Evolutionary conservation across 1,140 invertebrate genomes (phyloP), one percentile per base, ranked within the genome.

Genomic region (Drosophila sproati): DNA sequence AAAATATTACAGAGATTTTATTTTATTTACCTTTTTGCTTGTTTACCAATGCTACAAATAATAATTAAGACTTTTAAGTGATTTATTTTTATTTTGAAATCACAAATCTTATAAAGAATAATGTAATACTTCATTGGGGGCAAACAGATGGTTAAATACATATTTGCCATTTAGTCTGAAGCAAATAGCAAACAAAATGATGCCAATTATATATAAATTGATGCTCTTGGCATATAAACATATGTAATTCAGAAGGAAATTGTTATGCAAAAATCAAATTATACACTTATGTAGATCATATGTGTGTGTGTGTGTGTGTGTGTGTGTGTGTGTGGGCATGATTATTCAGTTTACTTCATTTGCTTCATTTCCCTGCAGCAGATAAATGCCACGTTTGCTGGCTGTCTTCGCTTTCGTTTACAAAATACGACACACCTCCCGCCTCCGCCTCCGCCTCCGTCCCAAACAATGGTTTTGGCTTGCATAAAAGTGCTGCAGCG

Each of bases 391-490:
- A 69, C n/a, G 47, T 60, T 37, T 37, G 57, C 57, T 70, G 56
- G 57, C 57, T 70, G 56, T 70, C 66, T 74, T 74, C 67, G 66
- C 66, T 70, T 74, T 74, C 72, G 43, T 69, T 62, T 39, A 8
- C 35, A 41, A 43, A 4, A 4, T 48, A 29, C 45, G 12, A 12
- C 12, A 12, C 12, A 12, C 12, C 12, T 12, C 12, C 12, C 12
- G 12, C 12, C 12, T 12, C 34, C 51, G 20, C 59, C 60, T 51
- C 63, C 48, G 50, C 6, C 60, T 51, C 63, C 48, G 50, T 4
- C 12, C 10, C 3, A 28, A 32, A 41, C 61, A 43, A 63, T 47
- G 48, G 60, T 72, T 63, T 55, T 73, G 56, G 50, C 39, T 61
- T 60, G 64, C 41, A 63, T 62, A 62, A 63, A 48, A 32, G 20